Base-by-base conservation (phyloP, 2,797 vertebrate genomes). In the Toxotes lorentzi region DNA sequence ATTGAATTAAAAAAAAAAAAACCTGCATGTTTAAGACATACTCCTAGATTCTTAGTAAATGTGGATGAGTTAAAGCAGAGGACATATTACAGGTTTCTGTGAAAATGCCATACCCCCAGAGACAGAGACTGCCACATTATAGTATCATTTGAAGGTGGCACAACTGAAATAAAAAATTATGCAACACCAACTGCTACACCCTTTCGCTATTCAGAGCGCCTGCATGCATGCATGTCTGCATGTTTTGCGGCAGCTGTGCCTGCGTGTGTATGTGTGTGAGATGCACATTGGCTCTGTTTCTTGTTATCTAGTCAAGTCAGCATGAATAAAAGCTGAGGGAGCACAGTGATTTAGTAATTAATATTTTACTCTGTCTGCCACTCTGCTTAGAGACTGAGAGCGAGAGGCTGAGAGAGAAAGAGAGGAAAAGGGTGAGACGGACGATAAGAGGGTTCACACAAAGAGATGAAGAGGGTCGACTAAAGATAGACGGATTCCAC, bases 351-450 rank as follows among this genome's bases (percentile, higher is more conserved):
- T 94, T 93, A 83, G 88, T 90, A 92, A 93, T 94, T 92, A 93
- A 94, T 94, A 94, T 94, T 94, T 93, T 87, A 94, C 87, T 92
- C 87, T 57, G 88, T 93, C 93, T 93, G 91, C 92, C 92, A 92
- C 91, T 94, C 88, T 90, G 93, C 91, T 89, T 86, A 83, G 87
- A 92, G 84, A 92, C 87, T 65, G 81, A 78, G 82, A 76, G 73
- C 7, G 27, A 45, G 47, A 56, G 48, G 45, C 93, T 92, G 91
- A 68, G 71, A 63, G 45, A 56, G 58, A 66, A 57, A 67, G 48
- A 82, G 69, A 65, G 57, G 60, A 66, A 84, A 67, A 66, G 76
- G 64, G 71, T 56, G 77, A 84, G 61, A 74, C 50, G 74, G 81
- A 70, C 40, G 61, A 75, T 72, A 64, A 56, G 41, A 86, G 62